Evolutionary conservation across 2,113 vertebrate species (phyloP).

Genomic region (Plecturocebus donacophilus): DNA sequence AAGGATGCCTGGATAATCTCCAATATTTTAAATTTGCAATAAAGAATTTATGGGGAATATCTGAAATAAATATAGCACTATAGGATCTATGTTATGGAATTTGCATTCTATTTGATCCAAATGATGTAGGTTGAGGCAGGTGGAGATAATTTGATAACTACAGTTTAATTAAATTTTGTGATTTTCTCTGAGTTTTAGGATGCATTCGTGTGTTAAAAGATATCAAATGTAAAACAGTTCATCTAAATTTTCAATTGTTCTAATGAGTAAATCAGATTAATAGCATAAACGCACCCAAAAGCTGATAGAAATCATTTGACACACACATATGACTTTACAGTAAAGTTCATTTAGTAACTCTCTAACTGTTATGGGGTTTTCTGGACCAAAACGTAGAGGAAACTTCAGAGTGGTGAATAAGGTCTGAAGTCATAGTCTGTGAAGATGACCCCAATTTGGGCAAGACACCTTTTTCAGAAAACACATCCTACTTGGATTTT

Average conservation of each 20-base stretch:
- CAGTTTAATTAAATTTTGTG: neutral
- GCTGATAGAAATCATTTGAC: neutral
- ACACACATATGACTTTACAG: neutral
- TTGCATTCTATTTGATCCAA: slow-evolving; percentile 38
- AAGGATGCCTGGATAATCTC: neutral
- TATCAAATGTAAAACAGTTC: neutral
- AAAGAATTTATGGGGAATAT: neutral
- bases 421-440: neutral
- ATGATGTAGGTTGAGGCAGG: neutral
- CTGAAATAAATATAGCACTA: slow-evolving; percentile 19
- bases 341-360: neutral
- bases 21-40: neutral
- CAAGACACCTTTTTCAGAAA: neutral
- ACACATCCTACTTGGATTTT: neutral
- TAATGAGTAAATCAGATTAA: slow-evolving; percentile 22
- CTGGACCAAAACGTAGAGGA: neutral
- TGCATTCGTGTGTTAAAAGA: neutral
- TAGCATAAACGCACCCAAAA: neutral
- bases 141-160: neutral
- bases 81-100: neutral
- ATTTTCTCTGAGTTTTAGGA: neutral
- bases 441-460: neutral
- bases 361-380: neutral
- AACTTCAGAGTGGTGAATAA: slow-evolving; percentile 7
- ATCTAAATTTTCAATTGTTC: slow-evolving; percentile 6